A percentile compares a stretch with the other conserved stretches of the same genome.
Evolutionary conservation across 92 coral and sea anemone species (phyloP).

Genomic region (Phenganax subtilis): DNA sequence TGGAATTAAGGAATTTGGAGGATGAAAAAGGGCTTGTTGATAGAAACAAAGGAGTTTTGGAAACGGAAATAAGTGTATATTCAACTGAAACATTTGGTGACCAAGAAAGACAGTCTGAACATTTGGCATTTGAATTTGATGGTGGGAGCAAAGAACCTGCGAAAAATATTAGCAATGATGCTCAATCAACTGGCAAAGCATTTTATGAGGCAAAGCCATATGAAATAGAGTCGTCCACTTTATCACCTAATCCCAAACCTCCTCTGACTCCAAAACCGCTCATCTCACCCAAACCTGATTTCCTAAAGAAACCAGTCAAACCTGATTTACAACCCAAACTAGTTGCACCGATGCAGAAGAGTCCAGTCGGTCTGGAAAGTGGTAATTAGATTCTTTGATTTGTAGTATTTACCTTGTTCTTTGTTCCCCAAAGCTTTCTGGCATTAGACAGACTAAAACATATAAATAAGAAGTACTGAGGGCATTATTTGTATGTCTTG

Average conservation of each 20-base stretch:
- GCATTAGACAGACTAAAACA: no score
- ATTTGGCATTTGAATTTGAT: no score
- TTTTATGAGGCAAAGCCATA: no score
- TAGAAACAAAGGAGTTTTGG: background rate
- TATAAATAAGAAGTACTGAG: no score
- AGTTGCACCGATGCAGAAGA: background rate
- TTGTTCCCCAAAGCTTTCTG: background rate
- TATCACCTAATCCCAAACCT: constrained; percentile 43
- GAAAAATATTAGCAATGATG: no score
- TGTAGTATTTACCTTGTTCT: background rate
- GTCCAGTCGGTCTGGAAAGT: background rate
- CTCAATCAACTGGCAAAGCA: no score
- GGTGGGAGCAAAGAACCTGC: no score
- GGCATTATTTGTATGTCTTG: no score
- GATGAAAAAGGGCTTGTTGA: background rate
- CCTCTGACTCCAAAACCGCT: constrained; percentile 45
- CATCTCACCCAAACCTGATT: constrained; percentile 33
- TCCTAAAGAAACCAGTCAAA: constrained; percentile 21
- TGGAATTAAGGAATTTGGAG: background rate
- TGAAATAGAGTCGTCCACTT: background rate
- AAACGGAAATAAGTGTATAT: no score
- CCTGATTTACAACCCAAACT: constrained; percentile 1
- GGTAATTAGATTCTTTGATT: background rate
- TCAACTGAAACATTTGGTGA: no score
- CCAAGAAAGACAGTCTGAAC: no score